These are phyloP conservation scores for Sminthopsis crassicaudata DNA, from an alignment of 2,113 vertebrate genomes.

Conservation along the genomic window DNA sequence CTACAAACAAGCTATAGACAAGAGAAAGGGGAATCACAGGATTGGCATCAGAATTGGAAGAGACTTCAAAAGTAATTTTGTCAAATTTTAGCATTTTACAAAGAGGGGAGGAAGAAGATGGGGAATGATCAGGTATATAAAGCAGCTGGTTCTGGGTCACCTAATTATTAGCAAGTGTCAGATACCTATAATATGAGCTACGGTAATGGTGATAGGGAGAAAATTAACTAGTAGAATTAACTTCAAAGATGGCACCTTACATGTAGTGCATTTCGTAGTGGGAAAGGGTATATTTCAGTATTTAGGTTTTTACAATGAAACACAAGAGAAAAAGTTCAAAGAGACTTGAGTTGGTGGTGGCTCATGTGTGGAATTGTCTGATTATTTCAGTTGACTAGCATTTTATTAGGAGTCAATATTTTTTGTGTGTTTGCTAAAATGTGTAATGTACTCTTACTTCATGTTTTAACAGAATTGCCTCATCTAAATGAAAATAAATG, in stretches of 20 bases:
- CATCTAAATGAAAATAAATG: not conserved
- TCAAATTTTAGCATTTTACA: not conserved
- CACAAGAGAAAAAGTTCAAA: not conserved
- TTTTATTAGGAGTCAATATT: not conserved
- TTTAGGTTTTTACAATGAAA: not conserved
- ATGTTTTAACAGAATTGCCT: not conserved
- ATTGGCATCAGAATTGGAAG: not conserved
- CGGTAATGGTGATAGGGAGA: not conserved
- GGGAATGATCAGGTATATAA: not conserved
- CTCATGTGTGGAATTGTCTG: not conserved
- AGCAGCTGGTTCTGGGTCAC: not conserved
- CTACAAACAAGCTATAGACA: no score
- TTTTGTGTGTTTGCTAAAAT: not conserved
- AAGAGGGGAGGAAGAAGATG: not conserved
- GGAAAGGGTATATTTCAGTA: not conserved
- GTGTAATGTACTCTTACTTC: not conserved
- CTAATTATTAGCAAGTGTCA: not conserved
- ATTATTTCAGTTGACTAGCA: not conserved
- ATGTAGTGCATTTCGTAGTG: not conserved
- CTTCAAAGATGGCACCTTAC: not conserved
- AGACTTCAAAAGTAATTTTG: not conserved
- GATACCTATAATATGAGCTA: not conserved
- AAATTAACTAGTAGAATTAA: not conserved
- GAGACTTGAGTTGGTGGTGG: not conserved
- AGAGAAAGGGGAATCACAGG: not conserved